Evolutionary conservation across 2,113 vertebrate genomes (phyloP).

Genomic region (Jaculus jaculus): DNA sequence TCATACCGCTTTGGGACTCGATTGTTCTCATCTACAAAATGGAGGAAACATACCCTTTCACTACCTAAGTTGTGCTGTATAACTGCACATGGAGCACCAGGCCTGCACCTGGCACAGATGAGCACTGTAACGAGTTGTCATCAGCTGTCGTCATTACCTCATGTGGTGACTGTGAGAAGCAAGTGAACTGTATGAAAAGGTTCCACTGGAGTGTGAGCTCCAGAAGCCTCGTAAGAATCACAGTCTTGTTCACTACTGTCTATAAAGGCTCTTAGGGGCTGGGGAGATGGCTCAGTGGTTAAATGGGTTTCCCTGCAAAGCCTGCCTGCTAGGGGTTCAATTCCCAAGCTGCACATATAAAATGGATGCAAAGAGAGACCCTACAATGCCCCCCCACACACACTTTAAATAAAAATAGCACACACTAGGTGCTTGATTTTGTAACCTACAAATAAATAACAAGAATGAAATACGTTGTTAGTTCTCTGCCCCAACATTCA

Average conservation of each 20-base stretch:
- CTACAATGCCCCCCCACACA: too few species aligned
- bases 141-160: slow-evolving; percentile 22
- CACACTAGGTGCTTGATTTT: slow-evolving; percentile 28
- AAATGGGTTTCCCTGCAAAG: too few species aligned
- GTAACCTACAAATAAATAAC: slow-evolving; percentile 35
- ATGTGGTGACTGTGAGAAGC: slow-evolving; percentile 1
- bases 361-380: too few species aligned
- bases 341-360: too few species aligned
- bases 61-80: neutral
- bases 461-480: slow-evolving; percentile 16
- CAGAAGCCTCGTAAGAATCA: neutral
- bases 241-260: neutral
- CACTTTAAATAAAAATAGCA: neutral
- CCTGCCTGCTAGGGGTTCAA: too few species aligned
- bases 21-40: slow-evolving; percentile 37
- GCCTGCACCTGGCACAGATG: neutral
- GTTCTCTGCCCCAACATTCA: slow-evolving; percentile 8
- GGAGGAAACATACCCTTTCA: neutral
- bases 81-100: neutral
- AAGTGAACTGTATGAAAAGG: slow-evolving; percentile 18
- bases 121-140: neutral
- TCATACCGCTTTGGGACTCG: slow-evolving; percentile 16
- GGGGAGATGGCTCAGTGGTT: too few species aligned
- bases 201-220: neutral
- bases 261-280: neutral